A percentile compares a stretch with the other conserved stretches of the same genome.
phyloP scores from a whole-genome alignment of 2,797 vertebrate species.

The Natrix natrix region DNA sequence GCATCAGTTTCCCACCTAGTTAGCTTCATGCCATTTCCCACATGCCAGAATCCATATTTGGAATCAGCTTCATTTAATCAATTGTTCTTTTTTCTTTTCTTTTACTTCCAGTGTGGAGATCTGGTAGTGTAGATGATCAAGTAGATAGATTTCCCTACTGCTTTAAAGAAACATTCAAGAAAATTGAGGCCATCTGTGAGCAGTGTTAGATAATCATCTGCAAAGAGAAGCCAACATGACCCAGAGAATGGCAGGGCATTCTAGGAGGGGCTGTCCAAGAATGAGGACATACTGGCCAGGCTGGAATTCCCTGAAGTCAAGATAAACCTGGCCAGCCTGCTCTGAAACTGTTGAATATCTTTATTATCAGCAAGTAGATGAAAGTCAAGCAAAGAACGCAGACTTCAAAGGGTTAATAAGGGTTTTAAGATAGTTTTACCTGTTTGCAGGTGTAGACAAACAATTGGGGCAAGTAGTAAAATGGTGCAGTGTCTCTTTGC shows the following conservation, averaged over 20 bases:
- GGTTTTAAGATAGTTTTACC: neutral
- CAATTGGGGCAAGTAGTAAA: neutral
- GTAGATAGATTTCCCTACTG: too few relatives aligned
- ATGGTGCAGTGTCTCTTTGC: neutral
- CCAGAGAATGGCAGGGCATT: neutral
- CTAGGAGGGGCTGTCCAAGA: slow-evolving; percentile 31
- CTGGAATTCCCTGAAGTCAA: neutral
- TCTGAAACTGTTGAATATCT: rapidly evolving
- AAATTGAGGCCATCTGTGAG: too few relatives aligned
- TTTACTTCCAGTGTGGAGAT: neutral
- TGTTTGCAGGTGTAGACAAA: neutral
- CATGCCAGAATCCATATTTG: too few relatives aligned
- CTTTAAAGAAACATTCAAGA: neutral
- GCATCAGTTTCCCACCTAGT: too few relatives aligned
- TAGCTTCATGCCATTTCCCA: neutral
- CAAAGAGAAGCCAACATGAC: neutral
- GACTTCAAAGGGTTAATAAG: neutral
- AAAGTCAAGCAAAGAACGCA: neutral
- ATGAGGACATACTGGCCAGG: slow-evolving; percentile 35
- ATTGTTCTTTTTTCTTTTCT: neutral
- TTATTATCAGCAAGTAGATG: neutral
- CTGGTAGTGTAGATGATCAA: neutral
- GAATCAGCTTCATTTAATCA: neutral
- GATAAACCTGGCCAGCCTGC: slow-evolving; percentile 10
- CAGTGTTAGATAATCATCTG: neutral